Base-by-base conservation (phyloP, 1,140 invertebrate genomes). In the fruit fly (Drosophila melanogaster) region DNA sequence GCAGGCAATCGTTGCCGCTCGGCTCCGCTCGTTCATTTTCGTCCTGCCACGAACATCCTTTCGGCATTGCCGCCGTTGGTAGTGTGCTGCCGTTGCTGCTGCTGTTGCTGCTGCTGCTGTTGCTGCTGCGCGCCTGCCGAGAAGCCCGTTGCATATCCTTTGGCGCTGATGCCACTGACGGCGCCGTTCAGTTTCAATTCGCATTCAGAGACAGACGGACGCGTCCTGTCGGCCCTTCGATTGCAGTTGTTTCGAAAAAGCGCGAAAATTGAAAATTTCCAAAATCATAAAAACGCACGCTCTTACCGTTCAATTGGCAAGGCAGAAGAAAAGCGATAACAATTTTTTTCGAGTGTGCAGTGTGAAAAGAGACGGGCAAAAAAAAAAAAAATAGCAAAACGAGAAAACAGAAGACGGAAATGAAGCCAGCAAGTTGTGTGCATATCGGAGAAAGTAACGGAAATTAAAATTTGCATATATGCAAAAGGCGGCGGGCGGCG, bases 391-490 rank as follows among this genome's bases (percentile, higher is more conserved):
- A 33, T 33, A 0, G 22, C 26, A 47, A 69, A 33, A 17, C 38
- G 33, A 60, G 44, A 62, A 62, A 54, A 22, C 33, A 47, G 76
- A 65, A 65, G 55, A 24, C 83, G 87, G 87, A 90, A 90, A 90
- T 90, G 89, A 90, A 90, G 77, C 55, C 79, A 86, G 84, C 79
- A 77, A 87, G 75, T 79, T 85, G 69, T 81, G 72, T 77, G 64
- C 79, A 81, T 61, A 78, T 72, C 83, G 61, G 86, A 76, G 77
- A 83, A 84, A 84, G 78, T 54, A 81, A 62, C 83, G 87, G 87
- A 90, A 90, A 90, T 90, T 90, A 78, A 90, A 90, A 90, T 90
- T 90, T 87, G 87, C 87, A 90, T 90, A 71, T 57, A 71, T 71
- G 67, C 67, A 57, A 57, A 17, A 14, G 60, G 61, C 26, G 53